Percentiles rank a stretch among this genome's conserved stretches.
phyloP scores from a whole-genome alignment of 2,797 vertebrate species.

The Notolepis coatsorum region DNA sequence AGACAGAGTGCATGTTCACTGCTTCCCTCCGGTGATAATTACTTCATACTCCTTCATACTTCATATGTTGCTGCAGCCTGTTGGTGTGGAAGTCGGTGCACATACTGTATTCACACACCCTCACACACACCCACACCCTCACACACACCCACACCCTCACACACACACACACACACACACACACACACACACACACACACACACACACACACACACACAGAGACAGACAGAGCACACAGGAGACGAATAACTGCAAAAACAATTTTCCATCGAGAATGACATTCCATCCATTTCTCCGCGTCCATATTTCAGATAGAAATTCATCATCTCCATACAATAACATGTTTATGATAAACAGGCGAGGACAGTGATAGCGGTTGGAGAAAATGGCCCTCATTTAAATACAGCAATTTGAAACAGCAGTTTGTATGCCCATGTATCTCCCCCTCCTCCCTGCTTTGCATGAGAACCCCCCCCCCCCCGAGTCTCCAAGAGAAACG shows the following conservation, averaged over 20 bases:
- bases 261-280: conserved; percentile 23
- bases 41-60: too few relatives aligned
- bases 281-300: conserved; percentile 27
- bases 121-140: not conserved
- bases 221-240: conserved; percentile 14
- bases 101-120: conserved; percentile 11
- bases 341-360: conserved; percentile 47
- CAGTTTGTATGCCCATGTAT: conserved; percentile 15
- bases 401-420: conserved; percentile 32
- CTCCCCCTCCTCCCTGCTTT: not conserved
- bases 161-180: conserved; percentile 24
- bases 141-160: not conserved
- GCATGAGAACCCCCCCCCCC: not conserved
- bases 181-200: not conserved
- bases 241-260: conserved; percentile 28
- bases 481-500: not conserved
- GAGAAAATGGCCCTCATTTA: conserved; percentile 40
- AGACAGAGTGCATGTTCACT: too few relatives aligned
- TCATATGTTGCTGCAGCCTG: too few relatives aligned
- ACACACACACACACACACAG: not conserved
- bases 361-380: conserved; percentile 10
- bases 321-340: conserved; percentile 59
- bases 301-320: conserved; percentile 33
- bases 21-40: too few relatives aligned
- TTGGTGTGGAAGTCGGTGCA: too few relatives aligned